Evolutionary conservation across 1,140 invertebrate species (phyloP).

Genomic region (Adelges cooleyi): DNA sequence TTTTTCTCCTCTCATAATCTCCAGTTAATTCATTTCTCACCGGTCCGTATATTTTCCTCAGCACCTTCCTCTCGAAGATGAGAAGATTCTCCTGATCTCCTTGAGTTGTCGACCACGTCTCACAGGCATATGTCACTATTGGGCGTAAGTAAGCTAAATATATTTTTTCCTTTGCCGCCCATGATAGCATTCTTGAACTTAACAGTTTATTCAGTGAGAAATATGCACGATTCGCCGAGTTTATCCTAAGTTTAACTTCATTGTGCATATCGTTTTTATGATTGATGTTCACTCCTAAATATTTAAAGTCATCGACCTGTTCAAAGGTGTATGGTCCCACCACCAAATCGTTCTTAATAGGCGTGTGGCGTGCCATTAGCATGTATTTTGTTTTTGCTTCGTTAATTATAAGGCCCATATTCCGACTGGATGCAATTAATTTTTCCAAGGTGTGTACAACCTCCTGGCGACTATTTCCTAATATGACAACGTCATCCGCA

Average conservation of each 20-base stretch:
- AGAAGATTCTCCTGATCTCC: not conserved
- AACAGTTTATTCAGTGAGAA: not conserved
- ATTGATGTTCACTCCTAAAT: not conserved
- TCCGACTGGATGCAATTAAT: not conserved
- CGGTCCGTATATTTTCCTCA: not conserved
- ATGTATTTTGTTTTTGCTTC: not conserved
- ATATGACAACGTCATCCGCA: too few relatives aligned
- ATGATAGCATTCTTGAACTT: not conserved
- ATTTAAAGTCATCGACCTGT: slow-evolving; percentile 5
- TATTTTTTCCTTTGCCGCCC: not conserved
- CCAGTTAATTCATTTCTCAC: not conserved
- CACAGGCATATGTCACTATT: not conserved
- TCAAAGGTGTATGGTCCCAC: slow-evolving; percentile 2
- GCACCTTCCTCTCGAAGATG: not conserved
- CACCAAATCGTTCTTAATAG: not conserved
- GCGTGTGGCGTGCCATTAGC: not conserved
- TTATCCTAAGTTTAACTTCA: slow-evolving; percentile 1
- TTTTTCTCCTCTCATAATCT: not conserved
- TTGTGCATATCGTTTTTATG: slow-evolving; percentile 1
- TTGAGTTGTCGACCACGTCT: not conserved
- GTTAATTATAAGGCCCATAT: not conserved
- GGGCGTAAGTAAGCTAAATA: not conserved
- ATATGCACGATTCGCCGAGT: not conserved
- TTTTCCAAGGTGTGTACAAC: too few relatives aligned
- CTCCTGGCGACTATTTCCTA: too few relatives aligned